Base-by-base conservation (phyloP, 53 echinoderm and acorn worm species). In the Luidia sarsii region DNA sequence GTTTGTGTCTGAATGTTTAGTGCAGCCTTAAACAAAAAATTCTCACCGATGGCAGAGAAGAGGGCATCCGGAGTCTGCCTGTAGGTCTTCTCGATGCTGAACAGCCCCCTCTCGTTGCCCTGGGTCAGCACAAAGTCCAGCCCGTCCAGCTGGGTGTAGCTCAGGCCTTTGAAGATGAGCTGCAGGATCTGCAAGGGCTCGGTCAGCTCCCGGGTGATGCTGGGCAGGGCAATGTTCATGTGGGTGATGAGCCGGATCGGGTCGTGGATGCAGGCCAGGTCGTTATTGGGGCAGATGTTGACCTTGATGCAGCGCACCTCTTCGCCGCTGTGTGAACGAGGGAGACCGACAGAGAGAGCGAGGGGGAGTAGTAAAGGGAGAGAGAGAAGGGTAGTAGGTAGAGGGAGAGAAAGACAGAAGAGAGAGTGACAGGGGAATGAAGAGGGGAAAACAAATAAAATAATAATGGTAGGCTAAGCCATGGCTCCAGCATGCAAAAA, bases 91-190 rank as follows among this genome's bases (percentile, higher is more conserved):
- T 63, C 65, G 19, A 94, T 74, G 48, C n/a, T 34, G 67, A 94
- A 94, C 54, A 86, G 72, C 10, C 80, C 66, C 21, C 70, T 68
- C 31, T 94, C 87, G 68, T 94, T 94, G n/a, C 94, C 94, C 39
- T 60, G 41, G 28, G 73, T 72, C 18, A 90, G 86, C 33, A 39
- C 14, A 23, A 86, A 86, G 5, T 34, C 15, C 18, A 84, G 36
- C 15, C 52, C 21, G 28, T 22, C 14, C 8, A n/a, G 1, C 21
- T 54, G 45, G 35, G 62, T 19, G 13, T 13, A 14, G 27, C 7
- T 61, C 63, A 84, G 33, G 38, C 80, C 62, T 39, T 68, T 69
- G 16, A 72, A 16, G 38, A 55, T 54, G 38, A 72, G 56, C 6
- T 38, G 53, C 37, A 72, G 56, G 25, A 72, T 4, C 56, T 55